phyloP scores from a whole-genome alignment of 2,797 vertebrate species.

The Mormyrus proboscirostris region DNA sequence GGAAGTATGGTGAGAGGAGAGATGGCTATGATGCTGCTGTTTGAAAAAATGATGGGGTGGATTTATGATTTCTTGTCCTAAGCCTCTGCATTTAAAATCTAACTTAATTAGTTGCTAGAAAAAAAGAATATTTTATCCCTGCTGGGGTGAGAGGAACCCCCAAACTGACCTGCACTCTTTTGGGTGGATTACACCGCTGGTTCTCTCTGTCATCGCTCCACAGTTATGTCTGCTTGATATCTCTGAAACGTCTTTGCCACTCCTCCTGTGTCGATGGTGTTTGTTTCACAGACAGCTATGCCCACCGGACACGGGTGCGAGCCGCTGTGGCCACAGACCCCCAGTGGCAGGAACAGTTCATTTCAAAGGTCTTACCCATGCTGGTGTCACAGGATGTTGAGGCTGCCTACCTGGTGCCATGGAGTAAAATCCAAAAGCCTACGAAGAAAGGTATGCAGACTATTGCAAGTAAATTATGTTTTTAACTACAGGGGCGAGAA shows the following conservation, averaged over 20 bases:
- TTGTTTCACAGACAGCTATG: conserved; percentile 68
- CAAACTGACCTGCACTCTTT: neutral
- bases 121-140: neutral
- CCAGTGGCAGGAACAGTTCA: conserved; percentile 73
- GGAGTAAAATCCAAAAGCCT: conserved; percentile 70
- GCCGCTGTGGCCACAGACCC: conserved; percentile 69
- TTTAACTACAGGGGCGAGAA: neutral
- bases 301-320: conserved; percentile 70
- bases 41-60: neutral
- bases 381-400: conserved; percentile 74
- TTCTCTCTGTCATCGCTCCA: neutral
- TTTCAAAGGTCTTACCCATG: conserved; percentile 66
- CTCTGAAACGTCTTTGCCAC: neutral
- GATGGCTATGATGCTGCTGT: neutral
- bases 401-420: conserved; percentile 78
- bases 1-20: conserved; percentile 80
- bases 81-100: neutral
- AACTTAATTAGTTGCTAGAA: neutral
- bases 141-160: neutral
- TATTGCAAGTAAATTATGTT: neutral
- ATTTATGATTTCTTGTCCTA: neutral
- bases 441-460: conserved; percentile 66
- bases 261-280: neutral
- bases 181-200: neutral
- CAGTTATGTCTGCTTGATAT: neutral